These are phyloP conservation scores for Picathartes gymnocephalus DNA, from an alignment of 2,113 vertebrate genomes.

Conservation along the genomic window DNA sequence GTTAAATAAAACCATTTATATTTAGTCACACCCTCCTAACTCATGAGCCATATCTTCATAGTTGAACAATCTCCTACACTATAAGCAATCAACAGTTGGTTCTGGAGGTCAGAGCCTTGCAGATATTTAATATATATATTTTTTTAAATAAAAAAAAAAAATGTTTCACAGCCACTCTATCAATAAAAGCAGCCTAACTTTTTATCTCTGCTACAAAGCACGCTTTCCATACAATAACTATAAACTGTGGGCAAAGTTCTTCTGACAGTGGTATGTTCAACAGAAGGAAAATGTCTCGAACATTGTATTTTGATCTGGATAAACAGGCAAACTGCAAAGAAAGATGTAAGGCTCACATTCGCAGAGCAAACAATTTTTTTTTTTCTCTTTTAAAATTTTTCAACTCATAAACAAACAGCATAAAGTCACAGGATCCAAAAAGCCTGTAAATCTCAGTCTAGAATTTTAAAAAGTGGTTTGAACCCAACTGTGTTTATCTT, in stretches of 20 bases:
- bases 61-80: neutral
- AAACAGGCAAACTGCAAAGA: neutral
- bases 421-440: conserved; percentile 1
- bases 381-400: neutral
- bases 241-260: conserved; percentile 52
- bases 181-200: neutral
- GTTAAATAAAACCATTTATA: neutral
- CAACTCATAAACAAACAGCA: neutral
- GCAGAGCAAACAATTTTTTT: neutral
- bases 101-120: neutral
- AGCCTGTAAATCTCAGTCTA: conserved; percentile 1
- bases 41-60: neutral
- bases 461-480: conserved; percentile 11
- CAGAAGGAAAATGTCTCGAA: conserved; percentile 50
- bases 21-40: conserved; percentile 13
- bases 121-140: neutral
- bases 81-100: neutral
- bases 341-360: neutral
- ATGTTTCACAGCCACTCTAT: conserved; percentile 10
- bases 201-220: conserved; percentile 43
- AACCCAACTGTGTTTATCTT: conserved; percentile 4
- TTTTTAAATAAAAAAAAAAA: neutral
- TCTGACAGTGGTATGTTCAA: conserved; percentile 55
- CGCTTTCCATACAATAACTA: conserved; percentile 16
- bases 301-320: conserved; percentile 43